phyloP scores from a whole-genome alignment of 2,888 invertebrate genomes.

The Andrena bucephala region DNA sequence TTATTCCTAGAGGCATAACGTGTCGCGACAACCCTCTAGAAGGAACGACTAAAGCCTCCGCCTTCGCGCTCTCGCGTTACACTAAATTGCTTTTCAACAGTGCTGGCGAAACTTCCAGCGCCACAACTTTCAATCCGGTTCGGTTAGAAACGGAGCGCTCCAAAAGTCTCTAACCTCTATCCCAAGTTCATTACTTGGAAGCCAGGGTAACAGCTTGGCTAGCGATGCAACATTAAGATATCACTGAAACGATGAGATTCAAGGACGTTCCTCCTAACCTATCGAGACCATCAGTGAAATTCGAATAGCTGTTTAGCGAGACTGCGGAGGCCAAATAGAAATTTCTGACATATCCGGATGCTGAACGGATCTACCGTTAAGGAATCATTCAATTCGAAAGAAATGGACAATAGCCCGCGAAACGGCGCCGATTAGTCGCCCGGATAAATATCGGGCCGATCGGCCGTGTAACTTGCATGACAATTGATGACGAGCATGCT shows the following conservation, averaged over 20 bases:
- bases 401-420: background rate
- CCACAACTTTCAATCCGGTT: background rate
- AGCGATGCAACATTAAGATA: slow-evolving; percentile 3
- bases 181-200: slow-evolving; percentile 3
- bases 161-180: slow-evolving; percentile 37
- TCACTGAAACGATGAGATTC: slow-evolving; percentile 6
- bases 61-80: background rate
- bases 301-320: slow-evolving; percentile 14
- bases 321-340: slow-evolving; percentile 24
- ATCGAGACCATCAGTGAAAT: slow-evolving; percentile 11
- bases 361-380: background rate
- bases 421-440: slow-evolving; percentile 26
- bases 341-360: background rate
- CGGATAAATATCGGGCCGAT: slow-evolving; percentile 21
- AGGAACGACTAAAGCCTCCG: background rate
- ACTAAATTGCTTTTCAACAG: background rate
- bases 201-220: slow-evolving; percentile 3
- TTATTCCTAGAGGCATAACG: background rate
- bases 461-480: slow-evolving; percentile 48
- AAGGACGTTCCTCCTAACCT: slow-evolving; percentile 54
- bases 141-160: background rate
- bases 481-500: slow-evolving; percentile 59
- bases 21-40: background rate
- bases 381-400: slow-evolving; percentile 8
- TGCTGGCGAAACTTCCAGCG: background rate